Conservation (phyloP, 2,888 invertebrate genomes). For the Eulithis prunata region DNA sequence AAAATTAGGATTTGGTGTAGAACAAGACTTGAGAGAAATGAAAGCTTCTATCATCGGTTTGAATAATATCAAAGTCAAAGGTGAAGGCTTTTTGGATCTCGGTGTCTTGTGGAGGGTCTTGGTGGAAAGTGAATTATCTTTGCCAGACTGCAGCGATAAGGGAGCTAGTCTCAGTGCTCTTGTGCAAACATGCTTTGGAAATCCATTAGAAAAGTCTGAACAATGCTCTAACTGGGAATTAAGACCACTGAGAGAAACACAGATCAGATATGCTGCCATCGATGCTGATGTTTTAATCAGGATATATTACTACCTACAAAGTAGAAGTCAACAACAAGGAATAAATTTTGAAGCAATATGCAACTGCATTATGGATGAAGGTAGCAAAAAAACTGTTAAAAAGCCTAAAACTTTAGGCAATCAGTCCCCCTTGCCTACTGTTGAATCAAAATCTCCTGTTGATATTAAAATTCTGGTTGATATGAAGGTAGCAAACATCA, state of each 20-base stretch:
- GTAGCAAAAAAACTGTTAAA: conserved; percentile 76
- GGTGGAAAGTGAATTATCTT: conserved; percentile 60
- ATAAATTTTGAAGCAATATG: conserved; percentile 87
- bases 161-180: conserved; percentile 88
- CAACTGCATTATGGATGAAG: conserved; percentile 83
- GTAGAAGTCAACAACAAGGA: conserved; percentile 68
- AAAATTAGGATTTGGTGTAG: conserved; percentile 87
- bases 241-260: conserved; percentile 90
- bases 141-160: conserved; percentile 72
- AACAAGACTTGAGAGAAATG: conserved; percentile 78
- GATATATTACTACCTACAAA: conserved; percentile 88
- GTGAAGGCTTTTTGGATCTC: conserved; percentile 77
- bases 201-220: conserved; percentile 92
- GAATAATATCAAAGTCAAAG: conserved; percentile 73
- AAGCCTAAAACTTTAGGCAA: conserved; percentile 63
- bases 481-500: conserved; percentile 58
- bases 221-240: conserved; percentile 97
- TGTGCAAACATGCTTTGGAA: conserved; percentile 90
- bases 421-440: conserved; percentile 44
- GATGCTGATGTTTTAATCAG: conserved; percentile 95
- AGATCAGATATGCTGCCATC: conserved; percentile 93
- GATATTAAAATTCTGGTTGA: conserved; percentile 70
- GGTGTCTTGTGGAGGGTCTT: conserved; percentile 72
- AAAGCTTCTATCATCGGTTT: conserved; percentile 71
- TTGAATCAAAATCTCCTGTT: conserved; percentile 50